phyloP scores from a whole-genome alignment of 2,888 invertebrate genomes.

The Drosophila leonis region DNA sequence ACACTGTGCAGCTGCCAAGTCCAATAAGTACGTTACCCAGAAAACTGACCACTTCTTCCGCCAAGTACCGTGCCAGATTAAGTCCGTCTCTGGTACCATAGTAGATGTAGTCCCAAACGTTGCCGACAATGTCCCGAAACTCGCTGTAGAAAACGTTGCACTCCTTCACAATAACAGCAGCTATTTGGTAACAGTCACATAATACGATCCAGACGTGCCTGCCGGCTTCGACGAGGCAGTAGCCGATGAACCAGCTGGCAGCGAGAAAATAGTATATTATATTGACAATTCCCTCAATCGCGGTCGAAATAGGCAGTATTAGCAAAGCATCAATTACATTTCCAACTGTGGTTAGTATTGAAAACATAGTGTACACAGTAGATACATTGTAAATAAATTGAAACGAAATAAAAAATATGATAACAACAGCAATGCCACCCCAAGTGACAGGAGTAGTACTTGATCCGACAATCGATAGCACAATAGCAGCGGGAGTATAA shows the following conservation, averaged over 20 bases:
- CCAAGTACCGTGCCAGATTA: constrained; percentile 1
- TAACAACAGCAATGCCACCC: constrained; percentile 24
- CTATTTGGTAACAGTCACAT: constrained; percentile 8
- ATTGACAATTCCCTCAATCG: constrained; percentile 36
- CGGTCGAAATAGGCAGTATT: constrained; percentile 38
- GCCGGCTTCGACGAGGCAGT: constrained; percentile 43
- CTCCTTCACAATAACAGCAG: neutral
- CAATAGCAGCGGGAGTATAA: neutral
- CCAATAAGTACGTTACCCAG: constrained; percentile 42
- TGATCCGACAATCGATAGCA: neutral
- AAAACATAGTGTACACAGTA: constrained; percentile 37
- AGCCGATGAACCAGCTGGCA: constrained; percentile 54
- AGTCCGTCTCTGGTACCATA: constrained; percentile 36
- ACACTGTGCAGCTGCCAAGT: constrained; percentile 46
- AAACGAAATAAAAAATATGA: constrained; percentile 20
- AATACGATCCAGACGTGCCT: constrained; percentile 28
- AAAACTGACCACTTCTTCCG: constrained; percentile 1
- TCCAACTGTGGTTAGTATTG: constrained; percentile 25
- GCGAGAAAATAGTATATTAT: constrained; percentile 51
- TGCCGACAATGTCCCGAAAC: constrained; percentile 3
- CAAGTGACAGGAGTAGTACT: neutral
- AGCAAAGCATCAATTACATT: constrained; percentile 41
- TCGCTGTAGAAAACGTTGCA: constrained; percentile 9
- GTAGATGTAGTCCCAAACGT: constrained; percentile 36
- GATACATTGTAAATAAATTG: constrained; percentile 29